Evolutionary conservation across 2,113 vertebrate species (phyloP).

Genomic region (Raja brachyura): DNA sequence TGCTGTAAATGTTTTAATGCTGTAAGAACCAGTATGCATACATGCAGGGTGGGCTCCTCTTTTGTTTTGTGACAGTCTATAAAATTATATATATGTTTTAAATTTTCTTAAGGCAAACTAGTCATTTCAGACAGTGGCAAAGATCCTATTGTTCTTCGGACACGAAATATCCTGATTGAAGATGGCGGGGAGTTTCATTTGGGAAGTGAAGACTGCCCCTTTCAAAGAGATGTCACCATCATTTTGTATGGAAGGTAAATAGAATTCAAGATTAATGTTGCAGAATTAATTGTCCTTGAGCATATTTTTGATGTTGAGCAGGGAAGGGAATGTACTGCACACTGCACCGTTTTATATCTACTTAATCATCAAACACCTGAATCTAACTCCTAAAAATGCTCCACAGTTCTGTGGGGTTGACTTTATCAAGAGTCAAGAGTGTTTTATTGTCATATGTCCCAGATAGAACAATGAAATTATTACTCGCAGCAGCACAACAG

Average conservation of each 20-base stretch:
- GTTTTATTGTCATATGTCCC: too few relatives aligned
- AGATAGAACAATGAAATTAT: too few relatives aligned
- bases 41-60: neutral
- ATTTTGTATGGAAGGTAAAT: constrained; percentile 81
- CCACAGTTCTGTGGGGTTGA: neutral
- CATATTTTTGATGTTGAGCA: too few relatives aligned
- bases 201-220: constrained; percentile 82
- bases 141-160: constrained; percentile 66
- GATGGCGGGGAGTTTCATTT: constrained; percentile 75
- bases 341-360: neutral
- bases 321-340: too few relatives aligned
- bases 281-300: neutral
- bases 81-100: neutral
- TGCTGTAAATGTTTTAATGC: too few relatives aligned
- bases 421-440: too few relatives aligned
- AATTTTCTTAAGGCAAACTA: constrained; percentile 67
- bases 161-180: constrained; percentile 81
- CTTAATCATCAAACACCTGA: too few relatives aligned
- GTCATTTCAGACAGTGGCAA: constrained; percentile 72
- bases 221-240: constrained; percentile 74
- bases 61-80: neutral
- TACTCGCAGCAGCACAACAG: too few relatives aligned
- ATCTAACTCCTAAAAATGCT: neutral
- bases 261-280: too few relatives aligned
- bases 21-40: too few relatives aligned